These are phyloP conservation scores for Eurystomus glaucurus DNA, from an alignment of 2,797 vertebrate species.

Conservation along the genomic window DNA sequence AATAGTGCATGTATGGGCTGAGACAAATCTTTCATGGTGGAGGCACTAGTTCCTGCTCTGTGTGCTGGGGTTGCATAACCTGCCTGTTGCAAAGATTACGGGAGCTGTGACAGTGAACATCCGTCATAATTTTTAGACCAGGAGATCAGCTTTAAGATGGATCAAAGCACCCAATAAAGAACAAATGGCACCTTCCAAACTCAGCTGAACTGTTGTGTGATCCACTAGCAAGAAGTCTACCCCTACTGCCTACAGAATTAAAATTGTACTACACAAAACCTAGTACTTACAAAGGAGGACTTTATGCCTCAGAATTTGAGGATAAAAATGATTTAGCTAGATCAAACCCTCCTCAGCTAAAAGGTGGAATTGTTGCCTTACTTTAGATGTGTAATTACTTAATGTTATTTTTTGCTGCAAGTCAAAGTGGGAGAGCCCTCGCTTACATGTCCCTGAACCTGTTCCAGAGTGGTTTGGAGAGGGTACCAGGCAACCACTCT, in stretches of 20 bases:
- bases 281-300: neutral
- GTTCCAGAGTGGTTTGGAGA: neutral
- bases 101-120: neutral
- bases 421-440: neutral
- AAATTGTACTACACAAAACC: neutral
- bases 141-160: neutral
- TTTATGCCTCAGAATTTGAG: neutral
- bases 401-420: neutral
- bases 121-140: neutral
- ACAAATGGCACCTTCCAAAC: neutral
- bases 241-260: neutral
- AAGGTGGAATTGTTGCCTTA: neutral
- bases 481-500: neutral
- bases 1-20: rapidly evolving
- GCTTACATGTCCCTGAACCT: neutral
- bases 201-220: neutral
- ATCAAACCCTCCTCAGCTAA: neutral
- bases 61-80: neutral
- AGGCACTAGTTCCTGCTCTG: neutral
- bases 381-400: neutral
- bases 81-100: neutral
- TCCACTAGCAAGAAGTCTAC: neutral
- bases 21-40: neutral
- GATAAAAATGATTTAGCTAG: neutral
- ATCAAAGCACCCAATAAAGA: neutral